Evolutionary conservation across 2,888 invertebrate species (phyloP).

Genomic region (Dryobotodes eremita): DNA sequence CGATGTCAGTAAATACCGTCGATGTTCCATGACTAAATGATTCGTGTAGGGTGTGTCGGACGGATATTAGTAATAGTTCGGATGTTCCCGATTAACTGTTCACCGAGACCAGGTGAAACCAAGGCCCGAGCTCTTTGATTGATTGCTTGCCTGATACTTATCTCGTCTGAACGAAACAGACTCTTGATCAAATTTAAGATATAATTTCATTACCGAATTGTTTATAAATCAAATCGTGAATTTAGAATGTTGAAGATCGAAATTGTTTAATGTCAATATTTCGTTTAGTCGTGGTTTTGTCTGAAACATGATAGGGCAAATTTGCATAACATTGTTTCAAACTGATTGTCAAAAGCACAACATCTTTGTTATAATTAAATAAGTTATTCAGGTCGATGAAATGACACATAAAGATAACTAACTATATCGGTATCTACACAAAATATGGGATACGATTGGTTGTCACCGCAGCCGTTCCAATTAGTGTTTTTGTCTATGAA

Average conservation of each 20-base stretch:
- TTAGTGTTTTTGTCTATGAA: constrained; percentile 74
- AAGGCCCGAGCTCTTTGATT: constrained; percentile 75
- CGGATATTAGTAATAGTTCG: constrained; percentile 75
- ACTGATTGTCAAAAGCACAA: constrained; percentile 17
- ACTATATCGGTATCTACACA: background rate
- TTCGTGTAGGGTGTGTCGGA: constrained; percentile 70
- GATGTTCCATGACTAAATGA: constrained; percentile 69
- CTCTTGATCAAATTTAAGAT: constrained; percentile 78
- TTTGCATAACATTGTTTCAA: constrained; percentile 26
- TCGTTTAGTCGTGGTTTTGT: constrained; percentile 3
- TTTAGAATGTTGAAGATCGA: constrained; percentile 7
- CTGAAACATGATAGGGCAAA: constrained; percentile 16
- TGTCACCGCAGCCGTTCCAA: constrained; percentile 48
- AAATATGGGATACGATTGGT: background rate
- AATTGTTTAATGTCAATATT: constrained; percentile 15
- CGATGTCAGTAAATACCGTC: constrained; percentile 63
- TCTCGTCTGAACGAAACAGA: constrained; percentile 76
- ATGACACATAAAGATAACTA: constrained; percentile 5
- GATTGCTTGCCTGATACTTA: constrained; percentile 79
- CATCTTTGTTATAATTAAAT: background rate
- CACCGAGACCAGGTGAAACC: constrained; percentile 77
- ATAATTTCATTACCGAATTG: constrained; percentile 73
- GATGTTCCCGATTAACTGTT: constrained; percentile 75
- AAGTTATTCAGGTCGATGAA: background rate
- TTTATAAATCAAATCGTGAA: constrained; percentile 56